Percentiles rank a stretch among this genome's conserved stretches.
Conservation (phyloP, 2,797 vertebrate genomes). For the Notolepis coatsorum region DNA sequence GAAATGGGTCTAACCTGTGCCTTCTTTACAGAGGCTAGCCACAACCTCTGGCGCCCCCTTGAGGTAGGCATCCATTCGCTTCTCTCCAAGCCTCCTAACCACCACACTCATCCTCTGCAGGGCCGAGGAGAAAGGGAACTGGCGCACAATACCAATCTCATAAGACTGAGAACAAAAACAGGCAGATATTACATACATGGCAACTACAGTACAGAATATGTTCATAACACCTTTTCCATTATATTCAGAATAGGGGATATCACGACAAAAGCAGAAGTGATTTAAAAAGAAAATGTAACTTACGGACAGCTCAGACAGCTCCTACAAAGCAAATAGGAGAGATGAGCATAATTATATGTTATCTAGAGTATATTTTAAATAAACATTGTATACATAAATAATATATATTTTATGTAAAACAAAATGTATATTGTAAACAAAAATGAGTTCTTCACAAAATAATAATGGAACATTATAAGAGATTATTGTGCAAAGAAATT, state of each 20-base stretch:
- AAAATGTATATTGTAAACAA: not conserved
- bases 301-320: constrained; percentile 88
- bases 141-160: constrained; percentile 95
- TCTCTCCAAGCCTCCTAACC: constrained; percentile 88
- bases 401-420: not conserved
- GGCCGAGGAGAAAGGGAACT: constrained; percentile 96
- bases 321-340: constrained; percentile 66
- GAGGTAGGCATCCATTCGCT: constrained; percentile 93
- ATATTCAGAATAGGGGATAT: not conserved
- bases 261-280: not conserved
- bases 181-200: not conserved
- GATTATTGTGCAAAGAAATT: not conserved
- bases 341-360: too few species aligned
- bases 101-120: constrained; percentile 97
- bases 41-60: constrained; percentile 97
- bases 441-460: not conserved
- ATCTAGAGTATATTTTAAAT: not conserved
- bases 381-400: not conserved
- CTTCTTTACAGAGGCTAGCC: constrained; percentile 89
- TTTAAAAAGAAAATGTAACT: constrained; percentile 56
- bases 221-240: not conserved
- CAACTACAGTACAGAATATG: not conserved
- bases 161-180: constrained; percentile 65
- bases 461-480: not conserved
- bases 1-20: constrained; percentile 90